phyloP scores from a whole-genome alignment of 1,140 invertebrate species.

The Macrosteles quadrilineatus region DNA sequence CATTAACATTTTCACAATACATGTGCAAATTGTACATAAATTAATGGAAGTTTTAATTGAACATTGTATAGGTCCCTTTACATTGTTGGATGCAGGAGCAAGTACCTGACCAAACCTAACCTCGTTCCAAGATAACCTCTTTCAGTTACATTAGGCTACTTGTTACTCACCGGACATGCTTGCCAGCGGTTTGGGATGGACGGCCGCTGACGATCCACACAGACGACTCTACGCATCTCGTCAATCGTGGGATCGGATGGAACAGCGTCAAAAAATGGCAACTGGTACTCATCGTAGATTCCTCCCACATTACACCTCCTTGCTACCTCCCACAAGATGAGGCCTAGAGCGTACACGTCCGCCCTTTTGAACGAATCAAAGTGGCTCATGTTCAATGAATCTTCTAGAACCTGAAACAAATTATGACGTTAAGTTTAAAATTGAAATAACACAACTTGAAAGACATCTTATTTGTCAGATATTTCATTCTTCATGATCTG shows the following conservation, averaged over 20 bases:
- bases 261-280: slow-evolving; percentile 86
- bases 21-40: no score
- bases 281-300: slow-evolving; percentile 80
- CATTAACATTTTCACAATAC: no score
- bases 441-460: no score
- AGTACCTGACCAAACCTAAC: no score
- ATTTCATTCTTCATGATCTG: no score
- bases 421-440: no score
- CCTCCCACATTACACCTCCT: slow-evolving; percentile 71
- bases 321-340: slow-evolving; percentile 93
- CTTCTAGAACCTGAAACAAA: slow-evolving; percentile 54
- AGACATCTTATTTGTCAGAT: no score
- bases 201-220: slow-evolving; percentile 79
- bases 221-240: slow-evolving; percentile 94
- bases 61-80: no score
- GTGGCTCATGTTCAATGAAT: slow-evolving; percentile 72
- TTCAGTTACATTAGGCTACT: no score
- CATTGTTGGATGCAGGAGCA: no score
- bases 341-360: slow-evolving; percentile 89
- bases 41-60: no score
- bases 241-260: slow-evolving; percentile 90
- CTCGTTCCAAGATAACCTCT: no score
- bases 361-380: slow-evolving; percentile 88
- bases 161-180: slow-evolving; percentile 42
- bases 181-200: slow-evolving; percentile 75